These are phyloP conservation scores for Otolemur crassicaudatus DNA, from an alignment of 2,797 vertebrate species.

Conservation along the genomic window DNA sequence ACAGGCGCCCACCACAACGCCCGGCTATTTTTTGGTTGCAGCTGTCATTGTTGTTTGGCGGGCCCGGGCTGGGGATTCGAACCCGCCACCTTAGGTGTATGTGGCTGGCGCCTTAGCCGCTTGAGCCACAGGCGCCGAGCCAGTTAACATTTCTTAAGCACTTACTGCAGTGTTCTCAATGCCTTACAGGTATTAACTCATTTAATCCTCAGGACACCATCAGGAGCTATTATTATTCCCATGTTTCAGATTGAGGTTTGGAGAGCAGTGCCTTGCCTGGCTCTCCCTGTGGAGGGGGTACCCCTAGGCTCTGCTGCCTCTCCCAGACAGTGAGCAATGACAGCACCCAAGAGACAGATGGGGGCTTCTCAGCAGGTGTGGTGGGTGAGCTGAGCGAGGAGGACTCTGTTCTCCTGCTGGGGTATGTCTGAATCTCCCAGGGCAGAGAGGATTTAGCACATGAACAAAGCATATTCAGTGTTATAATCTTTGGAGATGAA, in stretches of 20 bases:
- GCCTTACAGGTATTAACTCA: not conserved
- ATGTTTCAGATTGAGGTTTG: not conserved
- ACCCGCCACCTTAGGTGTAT: too few relatives aligned
- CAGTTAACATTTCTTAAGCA: rapidly evolving
- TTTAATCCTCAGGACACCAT: too few relatives aligned
- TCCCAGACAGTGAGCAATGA: not conserved
- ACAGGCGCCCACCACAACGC: too few relatives aligned
- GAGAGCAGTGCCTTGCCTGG: not conserved
- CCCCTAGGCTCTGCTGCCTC: not conserved
- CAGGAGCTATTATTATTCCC: not conserved
- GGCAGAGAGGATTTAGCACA: not conserved
- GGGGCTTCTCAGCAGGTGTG: rapidly evolving
- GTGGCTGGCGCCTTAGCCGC: too few relatives aligned
- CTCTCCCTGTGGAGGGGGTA: not conserved
- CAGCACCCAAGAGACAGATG: not conserved
- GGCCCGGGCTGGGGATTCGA: too few relatives aligned
- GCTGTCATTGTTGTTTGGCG: too few relatives aligned
- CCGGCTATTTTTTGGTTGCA: too few relatives aligned
- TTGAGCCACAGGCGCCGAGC: too few relatives aligned
- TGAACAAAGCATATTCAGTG: not conserved
- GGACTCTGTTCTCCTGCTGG: rapidly evolving
- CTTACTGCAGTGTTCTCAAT: not conserved
- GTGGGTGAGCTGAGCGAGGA: not conserved
- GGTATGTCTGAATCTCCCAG: not conserved
- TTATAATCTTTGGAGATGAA: slow-evolving; percentile 4